These are phyloP conservation scores for Rhysida immarginata DNA, from an alignment of 1,140 invertebrate species.

Conservation along the genomic window DNA sequence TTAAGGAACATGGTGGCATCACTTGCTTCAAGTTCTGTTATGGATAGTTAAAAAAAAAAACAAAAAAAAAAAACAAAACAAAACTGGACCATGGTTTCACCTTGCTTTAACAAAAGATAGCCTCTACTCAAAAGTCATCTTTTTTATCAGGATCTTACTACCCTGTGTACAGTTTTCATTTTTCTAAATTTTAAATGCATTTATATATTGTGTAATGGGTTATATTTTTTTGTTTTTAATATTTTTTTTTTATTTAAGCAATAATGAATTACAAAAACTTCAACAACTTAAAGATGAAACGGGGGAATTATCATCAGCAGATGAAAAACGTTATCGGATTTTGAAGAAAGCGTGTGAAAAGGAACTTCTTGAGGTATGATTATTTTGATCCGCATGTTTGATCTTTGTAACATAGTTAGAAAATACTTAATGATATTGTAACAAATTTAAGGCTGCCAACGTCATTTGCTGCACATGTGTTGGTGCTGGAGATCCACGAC, in stretches of 20 bases:
- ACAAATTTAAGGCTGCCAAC: conserved; percentile 76
- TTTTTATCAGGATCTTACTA: not conserved
- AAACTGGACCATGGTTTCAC: too few relatives aligned
- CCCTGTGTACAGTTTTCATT: not conserved
- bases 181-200: not conserved
- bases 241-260: conserved; percentile 18
- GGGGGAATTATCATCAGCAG: conserved; percentile 70
- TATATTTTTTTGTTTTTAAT: conserved; percentile 10
- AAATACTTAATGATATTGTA: too few relatives aligned
- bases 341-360: conserved; percentile 85
- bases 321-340: conserved; percentile 86
- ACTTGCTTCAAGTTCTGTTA: too few relatives aligned
- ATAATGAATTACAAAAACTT: conserved; percentile 76
- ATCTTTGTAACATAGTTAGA: too few relatives aligned
- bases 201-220: conserved; percentile 31
- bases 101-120: too few relatives aligned
- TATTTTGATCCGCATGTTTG: too few relatives aligned
- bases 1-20: too few relatives aligned
- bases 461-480: conserved; percentile 99
- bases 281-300: conserved; percentile 96
- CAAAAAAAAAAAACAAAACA: too few relatives aligned
- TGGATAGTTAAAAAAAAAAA: too few relatives aligned
- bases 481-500: conserved; percentile 85
- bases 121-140: too few relatives aligned
- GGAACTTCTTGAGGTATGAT: conserved; percentile 56